These are phyloP conservation scores for Theretra japonica DNA, from an alignment of 2,888 invertebrate species.

Conservation along the genomic window DNA sequence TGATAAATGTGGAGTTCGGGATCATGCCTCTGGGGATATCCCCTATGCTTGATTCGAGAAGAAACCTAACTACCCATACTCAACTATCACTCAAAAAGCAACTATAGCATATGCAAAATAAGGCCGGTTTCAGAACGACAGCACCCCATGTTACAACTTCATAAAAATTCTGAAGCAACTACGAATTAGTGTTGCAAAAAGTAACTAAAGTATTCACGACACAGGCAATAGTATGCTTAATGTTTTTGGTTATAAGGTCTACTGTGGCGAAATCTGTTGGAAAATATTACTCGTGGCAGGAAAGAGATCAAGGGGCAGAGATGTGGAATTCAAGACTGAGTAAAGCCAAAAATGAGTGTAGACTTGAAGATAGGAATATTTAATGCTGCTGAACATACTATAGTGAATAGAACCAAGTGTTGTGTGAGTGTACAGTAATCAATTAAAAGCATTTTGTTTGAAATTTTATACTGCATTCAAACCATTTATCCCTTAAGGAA, in stretches of 20 bases:
- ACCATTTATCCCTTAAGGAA: no score
- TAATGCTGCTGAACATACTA: conserved; percentile 37
- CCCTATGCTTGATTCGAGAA: conserved; percentile 66
- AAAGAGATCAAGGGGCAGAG: conserved; percentile 57
- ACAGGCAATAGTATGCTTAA: conserved; percentile 51
- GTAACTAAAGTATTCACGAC: conserved; percentile 58
- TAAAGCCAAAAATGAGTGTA: conserved; percentile 65
- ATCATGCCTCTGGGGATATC: conserved; percentile 78
- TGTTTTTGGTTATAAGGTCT: conserved; percentile 48
- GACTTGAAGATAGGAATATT: conserved; percentile 71
- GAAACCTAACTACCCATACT: conserved; percentile 61
- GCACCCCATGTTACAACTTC: conserved; percentile 52
- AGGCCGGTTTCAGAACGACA: conserved; percentile 43
- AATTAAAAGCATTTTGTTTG: no score
- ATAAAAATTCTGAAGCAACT: conserved; percentile 70
- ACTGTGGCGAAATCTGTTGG: conserved; percentile 47
- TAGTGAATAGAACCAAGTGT: no score
- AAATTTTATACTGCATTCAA: no score
- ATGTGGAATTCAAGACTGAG: conserved; percentile 73
- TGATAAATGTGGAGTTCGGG: conserved; percentile 81
- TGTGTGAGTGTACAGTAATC: no score
- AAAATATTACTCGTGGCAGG: conserved; percentile 52
- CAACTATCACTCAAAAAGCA: conserved; percentile 47
- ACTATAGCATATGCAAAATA: conserved; percentile 47
- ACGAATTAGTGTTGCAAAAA: conserved; percentile 78